A percentile compares a stretch with the other conserved stretches of the same genome.
These are phyloP conservation scores for Stichodactyla mertensii DNA, from an alignment of 64 coral and sea anemone species.

Conservation along the genomic window DNA sequence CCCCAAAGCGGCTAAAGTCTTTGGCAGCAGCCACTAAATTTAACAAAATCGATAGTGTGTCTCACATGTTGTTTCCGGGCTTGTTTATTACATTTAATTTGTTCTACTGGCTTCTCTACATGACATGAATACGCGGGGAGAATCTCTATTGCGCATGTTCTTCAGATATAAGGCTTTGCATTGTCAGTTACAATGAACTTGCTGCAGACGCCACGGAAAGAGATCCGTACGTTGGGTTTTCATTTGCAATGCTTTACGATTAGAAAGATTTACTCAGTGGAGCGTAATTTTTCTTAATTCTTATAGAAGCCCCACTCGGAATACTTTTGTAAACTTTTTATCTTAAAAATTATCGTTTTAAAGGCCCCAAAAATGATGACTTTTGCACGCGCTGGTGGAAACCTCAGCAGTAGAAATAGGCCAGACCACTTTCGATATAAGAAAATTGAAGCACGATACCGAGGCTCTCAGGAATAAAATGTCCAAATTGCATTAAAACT, in stretches of 20 bases:
- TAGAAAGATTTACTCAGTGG: not conserved
- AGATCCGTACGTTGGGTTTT: not conserved
- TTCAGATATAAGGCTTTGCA: not conserved
- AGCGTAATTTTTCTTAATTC: not conserved
- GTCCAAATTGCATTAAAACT: too few species aligned
- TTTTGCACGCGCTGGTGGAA: too few species aligned
- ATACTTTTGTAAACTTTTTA: too few species aligned
- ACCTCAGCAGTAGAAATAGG: too few species aligned
- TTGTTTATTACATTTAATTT: constrained; percentile 7
- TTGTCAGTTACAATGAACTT: not conserved
- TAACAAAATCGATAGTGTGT: constrained; percentile 13
- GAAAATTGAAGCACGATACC: too few species aligned
- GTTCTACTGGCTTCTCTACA: constrained; percentile 6
- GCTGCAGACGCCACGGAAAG: not conserved
- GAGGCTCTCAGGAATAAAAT: too few species aligned
- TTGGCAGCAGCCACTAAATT: not conserved
- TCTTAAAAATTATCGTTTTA: too few species aligned
- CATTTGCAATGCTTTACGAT: not conserved
- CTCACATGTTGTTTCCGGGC: constrained; percentile 3
- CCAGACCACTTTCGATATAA: too few species aligned
- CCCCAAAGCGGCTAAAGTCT: not conserved
- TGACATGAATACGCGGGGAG: not conserved
- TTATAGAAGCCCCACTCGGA: too few species aligned
- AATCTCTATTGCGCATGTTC: not conserved
- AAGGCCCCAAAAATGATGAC: too few species aligned